phyloP scores from a whole-genome alignment of 2,113 vertebrate genomes.

The Rhipidura dahli region DNA sequence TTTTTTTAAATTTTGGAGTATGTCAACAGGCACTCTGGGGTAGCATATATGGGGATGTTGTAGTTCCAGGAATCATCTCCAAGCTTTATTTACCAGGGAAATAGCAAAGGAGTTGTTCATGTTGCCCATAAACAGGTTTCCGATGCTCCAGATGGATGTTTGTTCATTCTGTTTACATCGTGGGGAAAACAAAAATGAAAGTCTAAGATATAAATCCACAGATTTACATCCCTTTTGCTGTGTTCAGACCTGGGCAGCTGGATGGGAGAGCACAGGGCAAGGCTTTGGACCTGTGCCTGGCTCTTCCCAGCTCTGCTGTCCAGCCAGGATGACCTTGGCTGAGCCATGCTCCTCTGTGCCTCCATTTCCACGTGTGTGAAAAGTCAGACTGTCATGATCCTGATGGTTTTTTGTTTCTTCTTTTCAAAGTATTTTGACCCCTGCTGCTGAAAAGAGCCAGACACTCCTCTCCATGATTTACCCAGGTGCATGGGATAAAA shows the following conservation, averaged over 20 bases:
- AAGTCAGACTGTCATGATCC: neutral
- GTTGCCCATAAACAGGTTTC: neutral
- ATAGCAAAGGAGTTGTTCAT: neutral
- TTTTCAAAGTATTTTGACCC: neutral
- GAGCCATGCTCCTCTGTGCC: neutral
- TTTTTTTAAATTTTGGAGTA: neutral
- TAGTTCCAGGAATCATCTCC: neutral
- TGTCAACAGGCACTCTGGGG: neutral
- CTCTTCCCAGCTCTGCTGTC: neutral
- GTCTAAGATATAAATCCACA: neutral
- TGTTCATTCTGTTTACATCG: neutral
- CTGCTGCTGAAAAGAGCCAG: slow-evolving; percentile 65
- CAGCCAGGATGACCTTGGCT: neutral
- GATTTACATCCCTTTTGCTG: neutral
- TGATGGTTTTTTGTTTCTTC: neutral
- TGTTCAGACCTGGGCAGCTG: neutral
- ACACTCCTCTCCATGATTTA: neutral
- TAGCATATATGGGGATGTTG: neutral
- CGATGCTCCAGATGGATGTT: neutral
- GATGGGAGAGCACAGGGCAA: neutral
- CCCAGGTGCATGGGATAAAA: slow-evolving; percentile 20
- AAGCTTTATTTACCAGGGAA: neutral
- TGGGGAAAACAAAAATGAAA: neutral
- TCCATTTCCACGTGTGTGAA: neutral
- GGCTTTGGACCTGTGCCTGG: neutral